Base-by-base conservation (phyloP, 1,140 invertebrate species). In the Chlorops oryzae region DNA sequence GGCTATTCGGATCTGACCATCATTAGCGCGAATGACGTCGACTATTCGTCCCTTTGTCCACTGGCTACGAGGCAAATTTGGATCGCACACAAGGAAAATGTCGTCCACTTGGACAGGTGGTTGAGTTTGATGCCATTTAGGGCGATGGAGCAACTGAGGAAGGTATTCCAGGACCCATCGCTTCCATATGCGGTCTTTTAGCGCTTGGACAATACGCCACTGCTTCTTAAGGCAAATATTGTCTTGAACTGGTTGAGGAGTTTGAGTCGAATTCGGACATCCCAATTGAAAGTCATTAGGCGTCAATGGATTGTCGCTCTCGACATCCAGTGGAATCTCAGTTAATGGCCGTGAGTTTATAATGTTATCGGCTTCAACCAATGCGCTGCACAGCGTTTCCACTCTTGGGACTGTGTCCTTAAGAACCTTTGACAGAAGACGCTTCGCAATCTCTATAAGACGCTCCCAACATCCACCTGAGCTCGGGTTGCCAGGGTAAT, bases 271-370 rank as follows among this genome's bases (percentile, higher is more conserved):
- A 42, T 42, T 52, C 15, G 43, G 13, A 35, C 44, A 40, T 1
- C 54, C 53, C n/a, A 58, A 40, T 10, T 56, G 27, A 38, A 69
- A 65, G 23, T 72, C 60, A 13, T 64, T 67, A 0, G 68, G 65
- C 0, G 66, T 69, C 0, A 71, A 37, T 0, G 60, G 53, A 22
- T 58, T 63, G 0, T 45, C 38, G 23, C 65, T 58, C 3, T 62
- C 54, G 0, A 42, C 34, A 23, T 48, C 52, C 0, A 59, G 39
- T 7, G 60, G 62, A 0, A 72, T 60, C 10, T 66, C 58, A 0
- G 60, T 70, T 6, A 71, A 57, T 0, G 62, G 67, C 12, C 61
- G 58, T 20, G 52, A 59, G 47, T 73, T 70, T 0, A 72, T 54
- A 2, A 51, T 51, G 10, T 51, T 50, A 48, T 64, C 65, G 0